A percentile compares a stretch with the other conserved stretches of the same genome.
Conservation (phyloP, 2,888 invertebrate species). For the Gnatocerus cornutus region DNA sequence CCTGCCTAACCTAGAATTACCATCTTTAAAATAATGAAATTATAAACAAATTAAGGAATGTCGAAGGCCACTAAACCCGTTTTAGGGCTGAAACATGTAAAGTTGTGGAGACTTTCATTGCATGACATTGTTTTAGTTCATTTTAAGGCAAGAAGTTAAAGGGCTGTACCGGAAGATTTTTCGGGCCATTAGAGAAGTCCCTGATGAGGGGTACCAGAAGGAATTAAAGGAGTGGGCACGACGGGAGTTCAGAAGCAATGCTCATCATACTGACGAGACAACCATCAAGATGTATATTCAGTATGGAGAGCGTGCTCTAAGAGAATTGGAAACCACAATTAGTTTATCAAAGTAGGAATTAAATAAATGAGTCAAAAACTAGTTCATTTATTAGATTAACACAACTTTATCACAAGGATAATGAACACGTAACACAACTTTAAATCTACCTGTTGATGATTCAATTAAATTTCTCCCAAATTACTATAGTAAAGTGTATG, state of each 20-base stretch:
- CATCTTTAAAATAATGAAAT: neutral
- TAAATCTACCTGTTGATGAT: too few species aligned
- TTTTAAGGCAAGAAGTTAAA: constrained; percentile 85
- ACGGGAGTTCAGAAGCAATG: constrained; percentile 82
- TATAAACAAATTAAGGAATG: constrained; percentile 28
- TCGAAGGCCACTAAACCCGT: constrained; percentile 58
- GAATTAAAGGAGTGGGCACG: constrained; percentile 84
- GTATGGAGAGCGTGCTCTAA: constrained; percentile 80
- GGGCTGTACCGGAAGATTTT: constrained; percentile 84
- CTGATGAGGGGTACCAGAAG: constrained; percentile 76
- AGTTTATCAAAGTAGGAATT: constrained; percentile 72
- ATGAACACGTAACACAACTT: constrained; percentile 1
- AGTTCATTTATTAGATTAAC: constrained; percentile 4
- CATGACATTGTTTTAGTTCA: constrained; percentile 77
- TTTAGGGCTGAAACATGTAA: constrained; percentile 78
- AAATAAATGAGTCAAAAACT: constrained; percentile 1
- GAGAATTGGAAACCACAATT: constrained; percentile 79
- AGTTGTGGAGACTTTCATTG: neutral
- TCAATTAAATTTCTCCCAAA: constrained; percentile 29
- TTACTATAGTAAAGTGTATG: constrained; percentile 64
- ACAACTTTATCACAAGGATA: constrained; percentile 13
- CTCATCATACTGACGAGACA: constrained; percentile 81
- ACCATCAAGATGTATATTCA: constrained; percentile 82
- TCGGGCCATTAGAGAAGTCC: constrained; percentile 78
- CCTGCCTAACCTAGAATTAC: neutral